phyloP scores from a whole-genome alignment of 2,888 invertebrate genomes.

The Antheraea yamamai region DNA sequence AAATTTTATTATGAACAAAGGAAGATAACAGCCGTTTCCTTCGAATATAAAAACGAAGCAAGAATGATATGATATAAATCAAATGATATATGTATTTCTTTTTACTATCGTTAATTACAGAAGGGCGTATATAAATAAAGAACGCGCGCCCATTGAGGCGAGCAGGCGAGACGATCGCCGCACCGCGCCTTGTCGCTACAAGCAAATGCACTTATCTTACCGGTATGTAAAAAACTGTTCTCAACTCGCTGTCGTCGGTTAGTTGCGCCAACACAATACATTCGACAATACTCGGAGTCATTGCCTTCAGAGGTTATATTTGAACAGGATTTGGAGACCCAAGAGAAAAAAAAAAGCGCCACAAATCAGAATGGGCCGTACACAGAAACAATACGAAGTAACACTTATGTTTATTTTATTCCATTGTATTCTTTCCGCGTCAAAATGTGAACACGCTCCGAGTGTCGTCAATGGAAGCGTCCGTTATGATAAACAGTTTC shows the following conservation, averaged over 20 bases:
- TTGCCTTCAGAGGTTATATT: conserved; percentile 67
- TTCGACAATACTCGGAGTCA: conserved; percentile 59
- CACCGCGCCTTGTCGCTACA: conserved; percentile 77
- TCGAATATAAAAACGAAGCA: conserved; percentile 48
- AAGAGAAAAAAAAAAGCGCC: conserved; percentile 54
- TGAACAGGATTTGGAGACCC: conserved; percentile 65
- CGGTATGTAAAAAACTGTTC: conserved; percentile 77
- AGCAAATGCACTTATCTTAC: conserved; percentile 83
- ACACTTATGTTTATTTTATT: conserved; percentile 54
- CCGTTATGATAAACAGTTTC: conserved; percentile 26
- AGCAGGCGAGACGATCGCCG: conserved; percentile 66
- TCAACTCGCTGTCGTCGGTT: conserved; percentile 70
- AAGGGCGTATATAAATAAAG: conserved; percentile 79
- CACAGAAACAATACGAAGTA: conserved; percentile 65
- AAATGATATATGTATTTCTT: conserved; percentile 70
- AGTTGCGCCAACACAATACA: conserved; percentile 71
- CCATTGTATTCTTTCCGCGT: conserved; percentile 46
- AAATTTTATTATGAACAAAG: conserved; percentile 25
- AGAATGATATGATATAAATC: conserved; percentile 69
- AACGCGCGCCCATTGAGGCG: conserved; percentile 71
- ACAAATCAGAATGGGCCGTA: conserved; percentile 57
- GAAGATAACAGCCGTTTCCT: conserved; percentile 45
- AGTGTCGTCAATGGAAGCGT: conserved; percentile 31
- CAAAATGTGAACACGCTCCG: conserved; percentile 38
- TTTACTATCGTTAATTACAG: conserved; percentile 78